These are phyloP conservation scores for Aethes cnicana DNA, from an alignment of 2,888 invertebrate species.

Conservation along the genomic window DNA sequence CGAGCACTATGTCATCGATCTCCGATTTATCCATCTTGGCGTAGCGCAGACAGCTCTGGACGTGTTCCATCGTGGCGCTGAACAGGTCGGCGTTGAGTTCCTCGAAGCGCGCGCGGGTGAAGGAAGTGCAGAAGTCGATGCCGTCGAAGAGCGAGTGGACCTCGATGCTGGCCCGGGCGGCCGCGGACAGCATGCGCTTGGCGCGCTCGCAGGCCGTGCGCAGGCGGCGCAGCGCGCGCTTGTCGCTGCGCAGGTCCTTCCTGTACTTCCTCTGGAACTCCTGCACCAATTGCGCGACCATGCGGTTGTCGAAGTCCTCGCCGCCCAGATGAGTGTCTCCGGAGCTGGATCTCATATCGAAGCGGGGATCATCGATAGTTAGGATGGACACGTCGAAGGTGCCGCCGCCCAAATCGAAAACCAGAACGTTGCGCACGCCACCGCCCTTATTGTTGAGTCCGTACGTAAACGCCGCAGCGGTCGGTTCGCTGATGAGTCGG, in stretches of 20 bases:
- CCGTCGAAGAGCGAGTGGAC: slow-evolving; percentile 97
- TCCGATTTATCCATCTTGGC: slow-evolving; percentile 97
- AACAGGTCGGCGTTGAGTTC: slow-evolving; percentile 98
- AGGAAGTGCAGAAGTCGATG: slow-evolving; percentile 96
- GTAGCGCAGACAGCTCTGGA: slow-evolving; percentile 97
- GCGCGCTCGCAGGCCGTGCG: slow-evolving; percentile 96
- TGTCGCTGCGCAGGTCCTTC: slow-evolving; percentile 93
- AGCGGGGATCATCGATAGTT: slow-evolving; percentile 96
- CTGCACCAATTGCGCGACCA: slow-evolving; percentile 94
- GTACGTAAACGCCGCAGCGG: slow-evolving; percentile 95
- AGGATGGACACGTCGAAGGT: slow-evolving; percentile 97
- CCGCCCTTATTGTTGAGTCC: slow-evolving; percentile 92
- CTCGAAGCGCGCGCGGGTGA: slow-evolving; percentile 98
- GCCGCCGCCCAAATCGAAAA: slow-evolving; percentile 92
- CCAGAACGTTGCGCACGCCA: slow-evolving; percentile 91
- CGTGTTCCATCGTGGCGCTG: slow-evolving; percentile 97
- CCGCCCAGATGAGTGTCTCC: slow-evolving; percentile 97
- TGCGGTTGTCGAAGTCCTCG: slow-evolving; percentile 95
- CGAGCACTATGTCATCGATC: slow-evolving; percentile 94
- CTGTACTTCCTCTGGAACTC: slow-evolving; percentile 97
- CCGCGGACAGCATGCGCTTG: slow-evolving; percentile 92
- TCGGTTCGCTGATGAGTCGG: slow-evolving; percentile 96
- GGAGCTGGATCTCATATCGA: slow-evolving; percentile 97
- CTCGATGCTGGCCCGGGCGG: slow-evolving; percentile 95
- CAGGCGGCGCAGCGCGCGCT: slow-evolving; percentile 93